Evolutionary conservation across 2,797 vertebrate genomes (phyloP), one percentile per base, ranked within the genome.

Genomic region (Silurus aristotelis): DNA sequence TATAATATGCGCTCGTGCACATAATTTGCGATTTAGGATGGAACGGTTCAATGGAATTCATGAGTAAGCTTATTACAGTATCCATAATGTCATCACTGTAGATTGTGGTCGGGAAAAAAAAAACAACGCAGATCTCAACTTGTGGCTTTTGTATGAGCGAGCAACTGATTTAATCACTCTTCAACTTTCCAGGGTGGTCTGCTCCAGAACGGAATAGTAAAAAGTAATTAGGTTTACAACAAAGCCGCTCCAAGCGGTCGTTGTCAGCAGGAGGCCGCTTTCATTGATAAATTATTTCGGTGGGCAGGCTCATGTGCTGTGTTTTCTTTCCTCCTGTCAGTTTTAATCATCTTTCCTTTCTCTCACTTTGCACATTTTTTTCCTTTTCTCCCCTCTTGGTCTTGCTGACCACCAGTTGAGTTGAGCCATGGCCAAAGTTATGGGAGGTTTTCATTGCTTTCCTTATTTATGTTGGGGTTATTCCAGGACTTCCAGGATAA

Each of bases 361-460:
- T 76, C 58, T 78, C 70, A 82, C 84, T 83, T 84, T 86, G 78
- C 77, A 84, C 67, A 61, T 56, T 76, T 75, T 84, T 83, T 27
- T 89, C 87, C 48, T 52, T 52, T 52, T 52, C 48, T 52, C 48
- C 48, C 48, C 48, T 7, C 48, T 52, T 52, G 48, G 48, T 78
- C 71, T 71, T 63, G 56, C 86, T 88, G 93, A 94, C 95, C 95
- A 95, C 94, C 93, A 93, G 91, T 92, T 46, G 86, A 93, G 94
- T 91, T 92, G 92, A 93, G 84, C 82, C 83, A 4, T 10, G 77
- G 94, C 93, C 94, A 95, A 81, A 91, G 71, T 87, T 89, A 91
- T 86, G 70, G 92, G 91, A 92, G 91, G 91, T 91, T 93, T 94
- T 93, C 90, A 89, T 85, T 88, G 88, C 89, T 90, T 86, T 89